These are phyloP conservation scores for Hirudinaria manillensis DNA, from an alignment of 2,888 invertebrate species.

Conservation along the genomic window DNA sequence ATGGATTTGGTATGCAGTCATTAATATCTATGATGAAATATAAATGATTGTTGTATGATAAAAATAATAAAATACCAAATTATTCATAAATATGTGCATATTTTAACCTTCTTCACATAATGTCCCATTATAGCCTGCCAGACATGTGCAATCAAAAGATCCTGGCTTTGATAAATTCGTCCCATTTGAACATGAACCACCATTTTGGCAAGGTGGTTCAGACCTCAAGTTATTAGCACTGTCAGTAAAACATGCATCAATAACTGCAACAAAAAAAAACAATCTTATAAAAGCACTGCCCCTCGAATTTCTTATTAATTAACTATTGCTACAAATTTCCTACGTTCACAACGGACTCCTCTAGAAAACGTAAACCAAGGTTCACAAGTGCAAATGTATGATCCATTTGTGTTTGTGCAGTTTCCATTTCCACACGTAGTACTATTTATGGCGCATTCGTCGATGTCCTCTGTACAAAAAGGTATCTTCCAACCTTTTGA, in stretches of 20 bases:
- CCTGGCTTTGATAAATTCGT: conserved; percentile 3
- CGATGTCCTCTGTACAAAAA: conserved; percentile 20
- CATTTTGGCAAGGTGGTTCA: conserved; percentile 5
- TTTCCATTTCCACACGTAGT: conserved; percentile 13
- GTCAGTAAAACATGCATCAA: conserved; percentile 13
- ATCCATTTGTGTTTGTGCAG: conserved; percentile 29
- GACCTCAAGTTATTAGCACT: not conserved
- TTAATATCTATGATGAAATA: conserved; percentile 14
- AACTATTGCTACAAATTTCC: too few species aligned
- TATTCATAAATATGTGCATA: too few species aligned
- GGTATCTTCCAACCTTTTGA: conserved; percentile 22
- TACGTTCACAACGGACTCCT: too few species aligned
- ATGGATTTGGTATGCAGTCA: conserved; percentile 27
- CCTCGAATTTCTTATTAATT: not conserved
- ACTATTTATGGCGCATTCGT: conserved; percentile 19
- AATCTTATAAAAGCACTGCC: not conserved
- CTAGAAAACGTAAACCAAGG: not conserved
- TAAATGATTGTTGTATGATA: too few species aligned
- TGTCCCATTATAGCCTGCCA: conserved; percentile 16
- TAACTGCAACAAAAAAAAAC: not conserved
- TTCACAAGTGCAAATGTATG: conserved; percentile 27
- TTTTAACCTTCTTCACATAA: conserved; percentile 13
- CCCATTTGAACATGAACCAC: conserved; percentile 11
- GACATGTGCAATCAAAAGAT: conserved; percentile 17
- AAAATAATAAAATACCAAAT: too few species aligned